Conservation (phyloP, 2,113 vertebrate genomes). For the Labeo rohita region DNA sequence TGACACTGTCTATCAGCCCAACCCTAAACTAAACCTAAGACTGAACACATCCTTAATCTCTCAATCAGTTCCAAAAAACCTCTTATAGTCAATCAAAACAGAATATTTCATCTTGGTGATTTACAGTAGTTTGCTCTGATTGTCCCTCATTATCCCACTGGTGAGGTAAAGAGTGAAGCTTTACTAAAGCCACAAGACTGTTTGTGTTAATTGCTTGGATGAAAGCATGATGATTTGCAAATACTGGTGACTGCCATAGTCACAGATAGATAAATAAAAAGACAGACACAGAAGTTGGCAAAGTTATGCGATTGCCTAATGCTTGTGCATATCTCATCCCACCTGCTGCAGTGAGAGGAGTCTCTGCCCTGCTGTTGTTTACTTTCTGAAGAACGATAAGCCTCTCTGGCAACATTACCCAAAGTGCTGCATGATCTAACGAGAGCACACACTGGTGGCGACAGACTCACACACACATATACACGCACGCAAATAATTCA, state of each 20-base stretch:
- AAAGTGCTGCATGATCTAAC: conserved; percentile 27
- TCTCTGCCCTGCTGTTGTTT: conserved; percentile 36
- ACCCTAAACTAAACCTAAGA: too few relatives aligned
- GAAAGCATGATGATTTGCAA: conserved; percentile 11
- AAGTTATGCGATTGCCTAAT: conserved; percentile 27
- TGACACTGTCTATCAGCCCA: too few relatives aligned
- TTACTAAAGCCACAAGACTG: background rate
- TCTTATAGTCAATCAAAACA: background rate
- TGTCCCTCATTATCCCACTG: background rate
- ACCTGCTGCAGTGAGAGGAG: conserved; percentile 19
- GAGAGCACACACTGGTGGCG: background rate
- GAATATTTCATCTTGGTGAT: background rate
- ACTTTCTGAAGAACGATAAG: conserved; percentile 33
- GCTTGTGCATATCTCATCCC: conserved; percentile 31
- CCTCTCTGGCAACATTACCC: conserved; percentile 24
- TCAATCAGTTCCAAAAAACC: too few relatives aligned
- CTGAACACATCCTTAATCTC: too few relatives aligned
- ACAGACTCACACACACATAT: background rate
- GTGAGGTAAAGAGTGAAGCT: background rate
- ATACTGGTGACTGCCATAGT: background rate
- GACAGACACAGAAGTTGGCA: background rate
- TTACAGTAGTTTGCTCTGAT: background rate
- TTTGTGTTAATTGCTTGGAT: conserved; percentile 1
- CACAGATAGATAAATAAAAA: background rate
- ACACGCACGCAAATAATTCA: conserved; percentile 1